These are phyloP conservation scores for Syndactyla subalaris DNA, from an alignment of 2,797 vertebrate genomes.

Conservation along the genomic window DNA sequence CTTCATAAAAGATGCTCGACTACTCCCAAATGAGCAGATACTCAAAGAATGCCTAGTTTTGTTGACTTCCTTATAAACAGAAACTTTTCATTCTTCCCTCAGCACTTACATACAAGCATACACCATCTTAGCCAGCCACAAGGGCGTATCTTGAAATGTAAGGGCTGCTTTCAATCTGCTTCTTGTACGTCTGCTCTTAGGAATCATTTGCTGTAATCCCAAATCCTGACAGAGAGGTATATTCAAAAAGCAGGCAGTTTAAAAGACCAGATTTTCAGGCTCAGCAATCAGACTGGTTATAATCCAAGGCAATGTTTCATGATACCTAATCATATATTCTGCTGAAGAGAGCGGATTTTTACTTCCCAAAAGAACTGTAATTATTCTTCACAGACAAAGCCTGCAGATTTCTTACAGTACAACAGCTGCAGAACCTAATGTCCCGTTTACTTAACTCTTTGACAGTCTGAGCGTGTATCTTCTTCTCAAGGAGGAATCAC, in stretches of 20 bases:
- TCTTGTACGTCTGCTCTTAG: neutral
- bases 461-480: neutral
- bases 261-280: constrained; percentile 1
- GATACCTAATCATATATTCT: neutral
- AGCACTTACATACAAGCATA: neutral
- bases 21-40: neutral
- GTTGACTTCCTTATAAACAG: neutral
- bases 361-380: neutral
- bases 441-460: neutral
- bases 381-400: neutral
- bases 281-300: neutral
- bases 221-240: neutral
- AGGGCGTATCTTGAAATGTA: neutral
- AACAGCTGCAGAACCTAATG: neutral
- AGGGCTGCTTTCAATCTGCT: neutral
- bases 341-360: neutral
- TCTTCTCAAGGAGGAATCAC: neutral
- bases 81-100: neutral
- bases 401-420: neutral
- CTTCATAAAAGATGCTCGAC: neutral
- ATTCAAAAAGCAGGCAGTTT: neutral
- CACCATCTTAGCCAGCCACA: neutral
- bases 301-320: neutral
- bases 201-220: neutral
- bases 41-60: neutral